These are phyloP conservation scores for Spatula versicolor DNA, from an alignment of 2,797 vertebrate genomes.

Conservation along the genomic window DNA sequence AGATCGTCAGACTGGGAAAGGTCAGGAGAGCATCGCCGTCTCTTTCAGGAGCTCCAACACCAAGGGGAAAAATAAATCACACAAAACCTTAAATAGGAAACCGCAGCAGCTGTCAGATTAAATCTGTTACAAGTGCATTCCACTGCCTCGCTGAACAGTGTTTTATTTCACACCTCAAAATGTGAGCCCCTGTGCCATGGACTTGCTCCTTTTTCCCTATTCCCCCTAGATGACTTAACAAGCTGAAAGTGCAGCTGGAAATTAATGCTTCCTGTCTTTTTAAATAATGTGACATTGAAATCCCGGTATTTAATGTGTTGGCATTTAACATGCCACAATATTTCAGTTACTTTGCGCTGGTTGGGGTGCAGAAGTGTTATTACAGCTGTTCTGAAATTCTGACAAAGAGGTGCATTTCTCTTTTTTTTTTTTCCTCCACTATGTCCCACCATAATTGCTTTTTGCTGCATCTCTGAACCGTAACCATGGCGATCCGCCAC, in stretches of 20 bases:
- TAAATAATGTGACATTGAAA: constrained; percentile 83
- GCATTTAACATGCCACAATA: constrained; percentile 83
- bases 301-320: constrained; percentile 78
- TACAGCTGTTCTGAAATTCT: constrained; percentile 89
- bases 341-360: constrained; percentile 84
- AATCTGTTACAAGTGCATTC: constrained; percentile 66
- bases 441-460: constrained; percentile 87
- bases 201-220: constrained; percentile 60
- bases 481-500: constrained; percentile 87
- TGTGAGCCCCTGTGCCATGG: constrained; percentile 59
- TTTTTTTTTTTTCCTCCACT: constrained; percentile 3
- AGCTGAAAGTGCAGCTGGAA: constrained; percentile 79
- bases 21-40: constrained; percentile 4
- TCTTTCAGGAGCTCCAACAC: constrained; percentile 64
- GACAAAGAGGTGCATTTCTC: constrained; percentile 86
- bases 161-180: constrained; percentile 67
- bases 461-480: constrained; percentile 85
- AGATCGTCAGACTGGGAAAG: constrained; percentile 20
- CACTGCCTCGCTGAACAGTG: constrained; percentile 49
- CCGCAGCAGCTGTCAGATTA: constrained; percentile 70
- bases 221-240: constrained; percentile 71
- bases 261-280: constrained; percentile 85
- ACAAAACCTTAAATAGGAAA: constrained; percentile 59
- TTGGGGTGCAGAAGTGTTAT: constrained; percentile 83
- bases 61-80: constrained; percentile 60